These are phyloP conservation scores for Drosophila suboccidentalis DNA, from an alignment of 2,888 invertebrate genomes.

Conservation along the genomic window DNA sequence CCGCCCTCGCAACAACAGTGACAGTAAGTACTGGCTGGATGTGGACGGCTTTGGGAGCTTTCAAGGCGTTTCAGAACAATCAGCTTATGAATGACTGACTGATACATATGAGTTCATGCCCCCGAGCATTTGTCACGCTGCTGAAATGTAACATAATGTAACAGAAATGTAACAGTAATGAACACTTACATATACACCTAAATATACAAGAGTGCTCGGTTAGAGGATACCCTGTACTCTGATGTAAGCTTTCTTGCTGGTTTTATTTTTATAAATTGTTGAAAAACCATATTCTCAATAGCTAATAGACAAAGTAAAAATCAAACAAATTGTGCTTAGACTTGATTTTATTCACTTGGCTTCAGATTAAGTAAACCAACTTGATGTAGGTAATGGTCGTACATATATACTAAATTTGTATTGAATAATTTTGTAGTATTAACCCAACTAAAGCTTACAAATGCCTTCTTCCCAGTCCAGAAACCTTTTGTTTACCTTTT, in stretches of 20 bases:
- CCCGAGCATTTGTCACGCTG: constrained; percentile 18
- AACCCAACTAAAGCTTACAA: neutral
- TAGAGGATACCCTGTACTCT: neutral
- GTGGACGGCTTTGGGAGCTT: constrained; percentile 42
- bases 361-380: neutral
- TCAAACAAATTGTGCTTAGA: neutral
- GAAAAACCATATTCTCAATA: neutral
- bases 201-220: neutral
- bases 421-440: too few relatives aligned
- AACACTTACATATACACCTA: neutral
- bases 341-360: neutral
- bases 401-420: neutral
- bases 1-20: constrained; percentile 32
- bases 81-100: constrained; percentile 40
- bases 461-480: constrained; percentile 2
- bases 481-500: constrained; percentile 24
- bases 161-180: neutral
- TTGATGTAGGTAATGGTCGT: neutral
- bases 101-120: constrained; percentile 16
- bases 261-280: neutral
- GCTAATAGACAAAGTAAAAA: neutral
- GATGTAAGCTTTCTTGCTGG: neutral
- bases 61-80: constrained; percentile 43
- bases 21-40: constrained; percentile 24
- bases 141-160: constrained; percentile 10